A percentile compares a stretch with the other conserved stretches of the same genome.
phyloP scores from a whole-genome alignment of 2,888 invertebrate genomes.

The Heliconius sara region DNA sequence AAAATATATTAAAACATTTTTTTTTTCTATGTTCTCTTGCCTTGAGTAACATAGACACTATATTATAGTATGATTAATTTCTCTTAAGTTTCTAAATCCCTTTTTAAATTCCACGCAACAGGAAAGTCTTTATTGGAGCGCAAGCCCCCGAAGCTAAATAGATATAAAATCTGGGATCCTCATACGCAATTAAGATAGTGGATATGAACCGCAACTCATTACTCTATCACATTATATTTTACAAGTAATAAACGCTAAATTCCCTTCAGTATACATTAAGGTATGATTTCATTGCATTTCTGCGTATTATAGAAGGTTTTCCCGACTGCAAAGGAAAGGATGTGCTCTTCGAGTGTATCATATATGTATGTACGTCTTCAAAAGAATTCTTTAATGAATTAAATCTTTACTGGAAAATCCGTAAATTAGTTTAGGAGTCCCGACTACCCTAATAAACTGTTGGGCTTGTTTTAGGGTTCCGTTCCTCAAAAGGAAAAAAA shows the following conservation, averaged over 20 bases:
- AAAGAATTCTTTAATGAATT: too few species aligned
- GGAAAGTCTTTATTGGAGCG: not conserved
- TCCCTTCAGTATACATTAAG: conserved; percentile 28
- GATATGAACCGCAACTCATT: conserved; percentile 33
- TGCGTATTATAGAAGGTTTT: not conserved
- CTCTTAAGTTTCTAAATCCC: not conserved
- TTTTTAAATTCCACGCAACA: not conserved
- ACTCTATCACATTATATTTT: conserved; percentile 41
- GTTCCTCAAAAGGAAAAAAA: too few species aligned
- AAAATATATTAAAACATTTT: too few species aligned
- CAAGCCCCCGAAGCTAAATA: not conserved
- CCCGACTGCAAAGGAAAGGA: not conserved
- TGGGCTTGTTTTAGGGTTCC: too few species aligned
- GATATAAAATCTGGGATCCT: conserved; percentile 17
- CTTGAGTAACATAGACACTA: not conserved
- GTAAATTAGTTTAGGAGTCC: too few species aligned
- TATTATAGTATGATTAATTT: not conserved
- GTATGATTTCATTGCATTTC: not conserved
- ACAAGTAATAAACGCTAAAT: conserved; percentile 38
- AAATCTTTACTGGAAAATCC: too few species aligned
- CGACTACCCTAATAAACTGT: too few species aligned
- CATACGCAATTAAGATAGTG: conserved; percentile 36
- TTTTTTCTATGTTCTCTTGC: too few species aligned
- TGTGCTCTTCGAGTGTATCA: too few species aligned
- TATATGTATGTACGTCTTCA: too few species aligned